phyloP scores from a whole-genome alignment of 2,113 vertebrate species.

The Colinus virginianus region DNA sequence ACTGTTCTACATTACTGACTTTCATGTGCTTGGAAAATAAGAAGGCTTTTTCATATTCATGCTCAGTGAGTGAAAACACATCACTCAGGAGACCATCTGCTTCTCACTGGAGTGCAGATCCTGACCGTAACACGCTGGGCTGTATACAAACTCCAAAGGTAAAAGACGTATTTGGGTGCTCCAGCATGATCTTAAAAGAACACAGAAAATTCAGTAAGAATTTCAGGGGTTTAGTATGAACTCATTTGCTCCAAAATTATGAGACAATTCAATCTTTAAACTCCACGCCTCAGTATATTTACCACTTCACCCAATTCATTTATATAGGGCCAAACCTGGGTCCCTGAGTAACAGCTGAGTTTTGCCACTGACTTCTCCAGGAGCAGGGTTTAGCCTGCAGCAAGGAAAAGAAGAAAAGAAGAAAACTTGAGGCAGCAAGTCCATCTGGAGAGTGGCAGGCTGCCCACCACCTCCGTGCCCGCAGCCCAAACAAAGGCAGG shows the following conservation, averaged over 20 bases:
- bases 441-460: slow-evolving; percentile 61
- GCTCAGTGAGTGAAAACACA: slow-evolving; percentile 37
- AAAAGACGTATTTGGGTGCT: slow-evolving; percentile 44
- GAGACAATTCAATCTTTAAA: background rate
- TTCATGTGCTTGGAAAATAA: slow-evolving; percentile 49
- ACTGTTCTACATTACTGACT: slow-evolving; percentile 56
- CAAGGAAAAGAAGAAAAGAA: background rate
- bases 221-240: background rate
- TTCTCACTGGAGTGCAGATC: slow-evolving; percentile 36
- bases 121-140: slow-evolving; percentile 51
- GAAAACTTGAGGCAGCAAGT: slow-evolving; percentile 28
- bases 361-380: background rate
- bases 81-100: slow-evolving; percentile 59
- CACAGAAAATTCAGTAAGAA: background rate
- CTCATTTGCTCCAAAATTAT: background rate
- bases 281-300: background rate
- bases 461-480: slow-evolving; percentile 10
- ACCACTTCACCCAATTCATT: background rate
- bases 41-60: slow-evolving; percentile 26
- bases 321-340: background rate
- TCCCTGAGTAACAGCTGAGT: background rate
- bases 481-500: background rate
- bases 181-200: background rate
- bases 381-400: background rate
- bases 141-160: background rate